Evolutionary conservation across 2,797 vertebrate species (phyloP), one percentile per base, ranked within the genome.

Genomic region (Allobates femoralis): DNA sequence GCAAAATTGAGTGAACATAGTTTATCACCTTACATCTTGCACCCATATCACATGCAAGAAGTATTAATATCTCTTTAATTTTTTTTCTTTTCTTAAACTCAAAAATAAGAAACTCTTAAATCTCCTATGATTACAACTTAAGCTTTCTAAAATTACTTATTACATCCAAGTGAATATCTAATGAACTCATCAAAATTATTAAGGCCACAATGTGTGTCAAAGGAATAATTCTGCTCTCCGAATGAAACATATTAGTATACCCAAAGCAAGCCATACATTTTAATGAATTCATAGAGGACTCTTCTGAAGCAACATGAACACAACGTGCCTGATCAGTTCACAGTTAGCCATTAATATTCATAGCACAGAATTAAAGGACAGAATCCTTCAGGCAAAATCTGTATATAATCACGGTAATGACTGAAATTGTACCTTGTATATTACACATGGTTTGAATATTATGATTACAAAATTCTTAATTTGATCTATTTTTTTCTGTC

Each of bases 341-440:
- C 37, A 23, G 56, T 58, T 83, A 46, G 30, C 73, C 66, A 76
- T 85, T 85, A 81, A 32, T 84, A 84, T 84, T 87, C 53, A 82
- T 67, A 51, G 19, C 23, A 56, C 30, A 55, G 23, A 51, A 50
- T 41, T 64, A 87, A 80, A 51, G 76, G 62, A 60, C 62, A 69
- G 73, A 60, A 71, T 83, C 66, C 82, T 58, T 66, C 78, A 84
- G 86, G 78, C 41, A 41, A 79, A 50, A 30, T 15, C 77, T 8
- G 32, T n/a, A 66, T 21, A 85, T n/a, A 66, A 75, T 76, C 74
- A 66, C 69, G 14, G 76, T 85, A 34, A 64, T 76, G 32, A 80
- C 19, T 56, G n/a, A 67, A 87, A 37, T 12, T 55, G 15, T 64
- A 55, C 64, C 75, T 76, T 60, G 53, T 76, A 55, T n/a, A 32